phyloP scores from a whole-genome alignment of 2,888 invertebrate species.

The Agriopis leucophaearia region DNA sequence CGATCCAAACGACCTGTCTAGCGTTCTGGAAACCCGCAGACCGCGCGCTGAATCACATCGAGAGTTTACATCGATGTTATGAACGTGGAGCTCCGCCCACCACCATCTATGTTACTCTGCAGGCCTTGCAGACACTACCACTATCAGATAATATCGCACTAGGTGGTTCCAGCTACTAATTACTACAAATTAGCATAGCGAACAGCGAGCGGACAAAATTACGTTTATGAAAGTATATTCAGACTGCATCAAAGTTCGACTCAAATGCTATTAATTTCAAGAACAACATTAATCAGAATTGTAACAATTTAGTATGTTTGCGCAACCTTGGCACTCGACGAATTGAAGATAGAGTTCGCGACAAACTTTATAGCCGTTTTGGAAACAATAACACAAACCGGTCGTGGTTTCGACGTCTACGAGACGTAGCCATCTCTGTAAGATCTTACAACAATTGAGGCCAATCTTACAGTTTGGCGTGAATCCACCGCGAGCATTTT shows the following conservation, averaged over 20 bases:
- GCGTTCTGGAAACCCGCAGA: not conserved
- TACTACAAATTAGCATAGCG: not conserved
- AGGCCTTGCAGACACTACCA: no score
- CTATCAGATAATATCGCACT: no score
- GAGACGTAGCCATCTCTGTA: not conserved
- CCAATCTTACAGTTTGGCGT: not conserved
- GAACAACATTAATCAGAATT: slow-evolving; percentile 21
- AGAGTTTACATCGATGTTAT: not conserved
- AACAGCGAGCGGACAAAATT: no score
- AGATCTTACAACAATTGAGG: not conserved
- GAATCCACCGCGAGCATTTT: not conserved
- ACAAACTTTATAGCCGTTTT: not conserved
- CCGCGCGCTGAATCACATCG: slow-evolving; percentile 6
- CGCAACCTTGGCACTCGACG: slow-evolving; percentile 6
- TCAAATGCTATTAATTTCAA: slow-evolving; percentile 16
- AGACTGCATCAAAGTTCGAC: not conserved
- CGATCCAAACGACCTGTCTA: slow-evolving; percentile 1
- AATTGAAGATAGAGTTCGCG: not conserved
- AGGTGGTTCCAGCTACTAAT: no score
- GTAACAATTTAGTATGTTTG: slow-evolving; percentile 1
- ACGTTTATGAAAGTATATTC: not conserved
- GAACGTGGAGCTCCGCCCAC: no score
- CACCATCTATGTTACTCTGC: no score
- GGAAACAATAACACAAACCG: not conserved
- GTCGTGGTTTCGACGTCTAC: not conserved